These are phyloP conservation scores for Cheilinus undulatus DNA, from an alignment of 2,113 vertebrate species.

Conservation along the genomic window DNA sequence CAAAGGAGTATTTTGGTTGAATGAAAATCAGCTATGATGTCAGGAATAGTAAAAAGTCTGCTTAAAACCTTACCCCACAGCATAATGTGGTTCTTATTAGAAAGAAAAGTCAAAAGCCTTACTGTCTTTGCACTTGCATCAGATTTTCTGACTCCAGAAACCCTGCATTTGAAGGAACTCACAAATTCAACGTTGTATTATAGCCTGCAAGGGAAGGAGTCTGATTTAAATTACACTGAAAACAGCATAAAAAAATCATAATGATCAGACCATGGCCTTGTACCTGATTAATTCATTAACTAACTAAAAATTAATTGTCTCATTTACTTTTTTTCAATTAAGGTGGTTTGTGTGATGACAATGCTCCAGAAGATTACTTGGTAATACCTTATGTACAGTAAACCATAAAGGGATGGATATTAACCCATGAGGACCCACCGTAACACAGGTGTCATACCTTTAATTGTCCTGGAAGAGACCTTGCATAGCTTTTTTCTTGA, in stretches of 20 bases:
- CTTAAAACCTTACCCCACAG: neutral
- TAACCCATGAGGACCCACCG: too few relatives aligned
- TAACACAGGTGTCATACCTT: too few relatives aligned
- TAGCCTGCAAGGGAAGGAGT: neutral
- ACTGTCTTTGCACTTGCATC: neutral
- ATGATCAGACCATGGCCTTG: neutral
- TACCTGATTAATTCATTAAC: slow-evolving; percentile 36
- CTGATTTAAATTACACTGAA: neutral
- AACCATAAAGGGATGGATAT: too few relatives aligned
- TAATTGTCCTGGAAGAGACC: too few relatives aligned
- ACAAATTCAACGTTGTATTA: slow-evolving; percentile 13
- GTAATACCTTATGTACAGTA: neutral
- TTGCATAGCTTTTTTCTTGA: too few relatives aligned
- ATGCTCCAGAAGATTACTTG: neutral
- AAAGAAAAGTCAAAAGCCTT: slow-evolving; percentile 3
- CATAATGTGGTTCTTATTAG: slow-evolving; percentile 21
- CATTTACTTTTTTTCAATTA: slow-evolving; percentile 51
- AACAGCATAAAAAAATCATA: neutral
- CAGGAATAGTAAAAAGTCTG: slow-evolving; percentile 11
- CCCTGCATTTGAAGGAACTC: neutral
- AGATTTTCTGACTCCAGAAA: neutral
- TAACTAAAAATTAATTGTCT: slow-evolving; percentile 25
- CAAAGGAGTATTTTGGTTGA: neutral
- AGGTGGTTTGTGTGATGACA: slow-evolving; percentile 15
- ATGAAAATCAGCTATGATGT: neutral